Evolutionary conservation across 2,888 invertebrate species (phyloP).

Genomic region (Eristalis pertinax): DNA sequence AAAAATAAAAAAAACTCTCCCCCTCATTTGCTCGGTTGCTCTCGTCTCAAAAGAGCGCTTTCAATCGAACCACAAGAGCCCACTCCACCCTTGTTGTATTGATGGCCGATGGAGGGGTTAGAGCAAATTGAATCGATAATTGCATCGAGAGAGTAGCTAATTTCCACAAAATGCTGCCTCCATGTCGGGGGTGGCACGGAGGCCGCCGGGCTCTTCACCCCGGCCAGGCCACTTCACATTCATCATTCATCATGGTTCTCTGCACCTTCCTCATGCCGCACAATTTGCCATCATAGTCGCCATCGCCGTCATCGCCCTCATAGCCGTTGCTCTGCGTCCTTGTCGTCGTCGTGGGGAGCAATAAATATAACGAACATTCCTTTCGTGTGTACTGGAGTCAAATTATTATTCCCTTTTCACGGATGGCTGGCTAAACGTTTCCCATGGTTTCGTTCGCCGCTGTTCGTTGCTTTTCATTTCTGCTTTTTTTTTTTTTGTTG

Average conservation of each 20-base stretch:
- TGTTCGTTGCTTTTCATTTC: not conserved
- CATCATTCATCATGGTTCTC: conserved; percentile 57
- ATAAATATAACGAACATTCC: conserved; percentile 62
- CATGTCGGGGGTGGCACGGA: not conserved
- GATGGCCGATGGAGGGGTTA: not conserved
- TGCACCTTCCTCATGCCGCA: not conserved
- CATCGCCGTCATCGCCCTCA: conserved; percentile 7
- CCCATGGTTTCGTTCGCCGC: not conserved
- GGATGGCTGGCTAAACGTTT: conserved; percentile 55
- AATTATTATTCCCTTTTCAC: conserved; percentile 66
- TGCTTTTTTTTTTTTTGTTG: not conserved
- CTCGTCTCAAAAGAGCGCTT: not conserved
- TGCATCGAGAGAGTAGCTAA: conserved; percentile 31
- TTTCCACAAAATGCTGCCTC: conserved; percentile 39
- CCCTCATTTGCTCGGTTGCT: not conserved
- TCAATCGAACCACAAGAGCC: conserved; percentile 3
- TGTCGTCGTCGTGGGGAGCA: conserved; percentile 22
- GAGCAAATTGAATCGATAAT: conserved; percentile 41
- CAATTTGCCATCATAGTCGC: conserved; percentile 37
- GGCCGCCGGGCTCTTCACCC: conserved; percentile 7
- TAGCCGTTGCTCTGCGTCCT: not conserved
- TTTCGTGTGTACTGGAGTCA: conserved; percentile 43
- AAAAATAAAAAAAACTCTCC: not conserved
- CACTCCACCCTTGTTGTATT: not conserved
- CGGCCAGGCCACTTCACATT: conserved; percentile 55